A percentile compares a stretch with the other conserved stretches of the same genome.
Evolutionary conservation across 2,113 vertebrate species (phyloP).

Genomic region (Gila orcuttii): DNA sequence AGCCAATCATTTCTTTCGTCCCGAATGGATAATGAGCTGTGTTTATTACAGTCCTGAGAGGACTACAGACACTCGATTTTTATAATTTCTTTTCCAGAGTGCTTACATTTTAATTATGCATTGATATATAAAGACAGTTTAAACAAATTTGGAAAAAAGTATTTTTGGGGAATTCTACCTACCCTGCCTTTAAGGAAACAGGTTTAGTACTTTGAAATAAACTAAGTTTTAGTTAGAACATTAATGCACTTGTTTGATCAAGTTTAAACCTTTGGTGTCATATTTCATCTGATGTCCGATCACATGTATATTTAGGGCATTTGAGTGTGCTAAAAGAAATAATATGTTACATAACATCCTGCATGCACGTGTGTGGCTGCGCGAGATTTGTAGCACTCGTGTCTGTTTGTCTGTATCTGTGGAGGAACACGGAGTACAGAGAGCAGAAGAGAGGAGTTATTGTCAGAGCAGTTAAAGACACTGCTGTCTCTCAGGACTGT

Average conservation of each 20-base stretch:
- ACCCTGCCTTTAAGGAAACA: not conserved
- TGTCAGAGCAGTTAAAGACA: conserved; percentile 33
- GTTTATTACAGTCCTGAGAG: too few relatives aligned
- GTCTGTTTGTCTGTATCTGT: conserved; percentile 13
- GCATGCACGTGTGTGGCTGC: conserved; percentile 2
- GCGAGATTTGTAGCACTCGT: not conserved
- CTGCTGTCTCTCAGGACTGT: conserved; percentile 28
- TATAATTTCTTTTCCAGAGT: too few relatives aligned
- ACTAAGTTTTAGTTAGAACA: not conserved
- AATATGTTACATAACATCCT: not conserved
- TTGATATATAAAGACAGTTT: too few relatives aligned
- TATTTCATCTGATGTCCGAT: not conserved
- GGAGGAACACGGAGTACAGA: conserved; percentile 59
- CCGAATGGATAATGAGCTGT: too few relatives aligned
- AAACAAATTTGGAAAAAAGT: too few relatives aligned
- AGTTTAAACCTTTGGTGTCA: not conserved
- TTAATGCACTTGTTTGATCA: not conserved
- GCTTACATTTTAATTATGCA: too few relatives aligned
- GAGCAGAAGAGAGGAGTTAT: conserved; percentile 54
- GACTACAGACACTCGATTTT: too few relatives aligned
- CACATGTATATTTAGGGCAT: not conserved
- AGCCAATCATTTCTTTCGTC: too few relatives aligned
- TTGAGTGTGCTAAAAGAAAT: not conserved
- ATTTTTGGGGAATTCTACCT: too few relatives aligned
- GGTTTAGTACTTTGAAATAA: not conserved